Conservation (phyloP, 2,797 vertebrate genomes). For the Myotis pilosus region DNA sequence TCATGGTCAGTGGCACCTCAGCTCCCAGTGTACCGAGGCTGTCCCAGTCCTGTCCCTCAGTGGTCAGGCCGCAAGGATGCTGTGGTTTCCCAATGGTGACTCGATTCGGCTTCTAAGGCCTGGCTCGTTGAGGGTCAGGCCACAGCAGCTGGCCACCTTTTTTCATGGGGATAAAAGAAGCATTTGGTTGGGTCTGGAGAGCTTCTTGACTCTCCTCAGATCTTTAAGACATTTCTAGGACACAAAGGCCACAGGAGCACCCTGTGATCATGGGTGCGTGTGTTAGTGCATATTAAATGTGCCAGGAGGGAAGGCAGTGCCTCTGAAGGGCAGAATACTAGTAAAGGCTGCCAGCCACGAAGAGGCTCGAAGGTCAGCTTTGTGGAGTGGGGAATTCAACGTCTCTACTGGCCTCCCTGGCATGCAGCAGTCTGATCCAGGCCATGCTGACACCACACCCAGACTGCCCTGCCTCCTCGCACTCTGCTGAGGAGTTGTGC, state of each 20-base stretch:
- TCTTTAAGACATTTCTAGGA: constrained; percentile 45
- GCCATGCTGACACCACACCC: neutral
- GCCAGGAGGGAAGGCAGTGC: neutral
- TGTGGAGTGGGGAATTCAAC: neutral
- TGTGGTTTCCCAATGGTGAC: constrained; percentile 11
- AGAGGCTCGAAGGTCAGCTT: neutral
- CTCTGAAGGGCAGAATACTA: neutral
- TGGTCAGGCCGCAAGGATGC: neutral
- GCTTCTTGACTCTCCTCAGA: constrained; percentile 61
- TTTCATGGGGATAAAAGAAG: constrained; percentile 44
- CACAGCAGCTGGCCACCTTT: neutral
- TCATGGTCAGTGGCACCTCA: neutral
- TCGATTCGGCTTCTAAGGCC: constrained; percentile 25
- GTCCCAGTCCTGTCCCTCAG: neutral
- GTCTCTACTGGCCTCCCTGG: neutral
- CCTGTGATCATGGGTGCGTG: neutral
- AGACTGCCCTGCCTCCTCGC: neutral
- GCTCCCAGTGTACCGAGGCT: neutral
- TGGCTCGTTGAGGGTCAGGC: neutral
- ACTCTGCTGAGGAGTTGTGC: neutral
- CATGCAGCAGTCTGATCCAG: neutral
- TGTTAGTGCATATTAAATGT: neutral
- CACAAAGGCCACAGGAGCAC: neutral
- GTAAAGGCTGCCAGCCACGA: neutral
- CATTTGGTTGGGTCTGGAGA: constrained; percentile 32